Conservation (phyloP, 2,113 vertebrate genomes). For the Notechis scutatus region DNA sequence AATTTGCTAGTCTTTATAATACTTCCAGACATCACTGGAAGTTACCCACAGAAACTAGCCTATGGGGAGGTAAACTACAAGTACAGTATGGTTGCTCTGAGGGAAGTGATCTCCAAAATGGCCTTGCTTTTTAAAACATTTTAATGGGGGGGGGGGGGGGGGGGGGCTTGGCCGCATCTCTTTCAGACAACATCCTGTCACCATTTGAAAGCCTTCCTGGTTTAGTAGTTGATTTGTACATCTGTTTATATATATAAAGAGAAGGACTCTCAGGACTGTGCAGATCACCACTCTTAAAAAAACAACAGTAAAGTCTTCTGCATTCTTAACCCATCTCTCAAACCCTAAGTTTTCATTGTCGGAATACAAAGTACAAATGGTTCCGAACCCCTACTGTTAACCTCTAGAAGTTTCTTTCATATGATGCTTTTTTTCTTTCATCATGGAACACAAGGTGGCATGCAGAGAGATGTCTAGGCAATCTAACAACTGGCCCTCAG, state of each 20-base stretch:
- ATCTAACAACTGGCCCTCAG: background rate
- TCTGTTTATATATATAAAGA: background rate
- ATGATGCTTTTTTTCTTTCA: background rate
- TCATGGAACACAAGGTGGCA: background rate
- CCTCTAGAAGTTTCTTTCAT: background rate
- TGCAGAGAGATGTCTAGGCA: background rate
- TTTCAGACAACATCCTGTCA: background rate
- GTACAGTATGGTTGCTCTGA: background rate
- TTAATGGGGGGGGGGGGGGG: background rate
- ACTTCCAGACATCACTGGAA: background rate
- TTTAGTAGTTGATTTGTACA: background rate
- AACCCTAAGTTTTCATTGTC: background rate
- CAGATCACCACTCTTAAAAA: background rate
- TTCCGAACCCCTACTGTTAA: background rate
- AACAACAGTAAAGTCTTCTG: background rate
- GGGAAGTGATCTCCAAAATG: background rate
- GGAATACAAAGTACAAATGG: background rate
- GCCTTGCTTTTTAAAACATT: background rate
- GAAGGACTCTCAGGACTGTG: background rate
- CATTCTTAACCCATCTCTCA: background rate
- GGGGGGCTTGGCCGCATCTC: background rate
- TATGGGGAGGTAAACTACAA: background rate
- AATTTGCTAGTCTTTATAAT: background rate
- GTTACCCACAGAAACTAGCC: background rate
- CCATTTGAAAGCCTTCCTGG: background rate